Evolutionary conservation across 2,888 invertebrate genomes (phyloP).

Genomic region (Phytoseiulus persimilis): DNA sequence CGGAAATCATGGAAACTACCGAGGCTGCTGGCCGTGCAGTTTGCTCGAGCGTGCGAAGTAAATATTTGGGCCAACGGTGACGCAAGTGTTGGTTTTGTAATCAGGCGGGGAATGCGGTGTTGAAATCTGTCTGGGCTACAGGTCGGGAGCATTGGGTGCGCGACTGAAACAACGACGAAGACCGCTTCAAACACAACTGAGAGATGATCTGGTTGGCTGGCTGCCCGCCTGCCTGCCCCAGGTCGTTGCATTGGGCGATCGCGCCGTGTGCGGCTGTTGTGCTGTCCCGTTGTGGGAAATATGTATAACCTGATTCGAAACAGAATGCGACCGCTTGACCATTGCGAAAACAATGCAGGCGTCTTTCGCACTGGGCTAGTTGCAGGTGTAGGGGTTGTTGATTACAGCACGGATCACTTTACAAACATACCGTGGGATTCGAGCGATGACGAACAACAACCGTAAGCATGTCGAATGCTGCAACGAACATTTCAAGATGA

Average conservation of each 20-base stretch:
- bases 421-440: neutral
- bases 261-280: neutral
- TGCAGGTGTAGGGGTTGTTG: neutral
- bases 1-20: neutral
- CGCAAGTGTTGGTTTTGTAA: neutral
- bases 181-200: neutral
- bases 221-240: neutral
- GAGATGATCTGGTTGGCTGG: neutral
- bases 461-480: neutral
- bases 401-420: neutral
- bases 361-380: neutral
- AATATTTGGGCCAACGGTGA: neutral
- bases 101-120: neutral
- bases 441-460: neutral
- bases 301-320: neutral
- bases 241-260: neutral
- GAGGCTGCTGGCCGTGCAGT: neutral
- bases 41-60: neutral
- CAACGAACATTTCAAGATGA: neutral
- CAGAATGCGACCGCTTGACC: neutral
- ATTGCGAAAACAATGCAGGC: constrained; percentile 5
- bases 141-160: neutral
- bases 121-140: neutral
- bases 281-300: constrained; percentile 5
- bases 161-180: neutral